phyloP scores from a whole-genome alignment of 2,888 invertebrate genomes.

The Stramonita haemastoma region DNA sequence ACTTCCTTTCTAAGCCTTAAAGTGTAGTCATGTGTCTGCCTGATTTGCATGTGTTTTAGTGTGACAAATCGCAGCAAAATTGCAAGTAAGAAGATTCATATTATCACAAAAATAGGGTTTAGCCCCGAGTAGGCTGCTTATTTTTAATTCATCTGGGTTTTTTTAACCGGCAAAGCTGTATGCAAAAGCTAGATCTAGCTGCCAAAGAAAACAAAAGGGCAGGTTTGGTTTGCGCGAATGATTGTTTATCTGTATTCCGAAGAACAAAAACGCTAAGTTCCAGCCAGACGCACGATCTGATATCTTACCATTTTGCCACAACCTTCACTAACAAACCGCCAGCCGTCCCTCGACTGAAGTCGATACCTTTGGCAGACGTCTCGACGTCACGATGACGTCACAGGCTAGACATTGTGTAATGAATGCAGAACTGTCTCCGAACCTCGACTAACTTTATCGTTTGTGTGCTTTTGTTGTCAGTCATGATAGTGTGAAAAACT shows the following conservation, averaged over 20 bases:
- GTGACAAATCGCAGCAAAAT: neutral
- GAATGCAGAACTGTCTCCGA: slow-evolving; percentile 47
- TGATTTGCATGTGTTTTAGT: neutral
- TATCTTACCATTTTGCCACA: slow-evolving; percentile 22
- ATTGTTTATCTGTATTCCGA: neutral
- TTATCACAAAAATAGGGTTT: neutral
- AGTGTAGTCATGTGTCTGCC: neutral
- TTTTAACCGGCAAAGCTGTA: neutral
- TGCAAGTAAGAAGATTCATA: neutral
- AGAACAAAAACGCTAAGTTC: neutral
- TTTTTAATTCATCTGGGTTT: no score
- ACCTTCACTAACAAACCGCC: neutral
- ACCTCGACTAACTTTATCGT: slow-evolving; percentile 23
- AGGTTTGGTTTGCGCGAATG: neutral
- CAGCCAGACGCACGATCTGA: neutral
- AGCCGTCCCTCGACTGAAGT: slow-evolving; percentile 36
- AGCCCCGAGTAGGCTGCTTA: no score
- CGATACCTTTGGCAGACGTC: slow-evolving; percentile 54
- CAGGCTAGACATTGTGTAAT: slow-evolving; percentile 62
- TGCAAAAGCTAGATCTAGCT: neutral
- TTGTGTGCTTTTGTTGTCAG: neutral
- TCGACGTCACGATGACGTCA: slow-evolving; percentile 63
- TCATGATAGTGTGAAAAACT: neutral
- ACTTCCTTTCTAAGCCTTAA: neutral
- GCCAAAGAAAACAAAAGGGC: neutral